These are phyloP conservation scores for Sebastiscus tertius DNA, from an alignment of 2,797 vertebrate genomes.

Conservation along the genomic window DNA sequence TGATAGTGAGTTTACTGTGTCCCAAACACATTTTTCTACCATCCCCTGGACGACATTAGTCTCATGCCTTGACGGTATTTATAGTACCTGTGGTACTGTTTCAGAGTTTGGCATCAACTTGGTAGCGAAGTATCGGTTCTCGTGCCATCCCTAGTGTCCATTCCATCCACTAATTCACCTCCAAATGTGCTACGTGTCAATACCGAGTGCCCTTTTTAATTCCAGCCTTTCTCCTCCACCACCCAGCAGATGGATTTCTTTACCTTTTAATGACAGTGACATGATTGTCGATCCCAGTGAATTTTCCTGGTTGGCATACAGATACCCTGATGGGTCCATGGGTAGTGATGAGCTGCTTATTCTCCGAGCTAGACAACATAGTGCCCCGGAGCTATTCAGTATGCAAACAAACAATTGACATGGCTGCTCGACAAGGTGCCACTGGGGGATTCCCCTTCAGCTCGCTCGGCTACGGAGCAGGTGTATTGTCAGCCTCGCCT, in stretches of 20 bases:
- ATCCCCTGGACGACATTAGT: no score
- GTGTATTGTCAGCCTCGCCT: conserved; percentile 69
- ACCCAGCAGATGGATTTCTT: neutral
- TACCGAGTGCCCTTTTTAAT: neutral
- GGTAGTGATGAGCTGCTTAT: conserved; percentile 66
- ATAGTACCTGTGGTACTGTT: no score
- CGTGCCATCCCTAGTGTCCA: neutral
- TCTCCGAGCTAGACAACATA: conserved; percentile 63
- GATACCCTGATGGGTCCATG: conserved; percentile 54
- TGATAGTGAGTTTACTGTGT: no score
- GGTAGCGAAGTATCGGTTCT: no score
- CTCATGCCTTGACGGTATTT: no score
- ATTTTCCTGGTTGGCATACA: conserved; percentile 44
- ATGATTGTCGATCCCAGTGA: conserved; percentile 34
- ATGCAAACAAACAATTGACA: conserved; percentile 85
- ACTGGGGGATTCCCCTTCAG: conserved; percentile 75
- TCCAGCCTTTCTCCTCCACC: neutral
- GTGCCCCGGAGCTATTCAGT: conserved; percentile 73
- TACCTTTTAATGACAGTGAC: conserved; percentile 44
- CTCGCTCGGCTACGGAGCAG: conserved; percentile 57
- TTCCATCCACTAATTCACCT: neutral
- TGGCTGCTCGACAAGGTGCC: conserved; percentile 72
- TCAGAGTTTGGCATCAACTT: no score
- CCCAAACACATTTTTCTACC: no score
- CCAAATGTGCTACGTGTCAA: neutral